Evolutionary conservation across 2,113 vertebrate genomes (phyloP), one percentile per base, ranked within the genome.

Genomic region (Gopherus evgoodei): DNA sequence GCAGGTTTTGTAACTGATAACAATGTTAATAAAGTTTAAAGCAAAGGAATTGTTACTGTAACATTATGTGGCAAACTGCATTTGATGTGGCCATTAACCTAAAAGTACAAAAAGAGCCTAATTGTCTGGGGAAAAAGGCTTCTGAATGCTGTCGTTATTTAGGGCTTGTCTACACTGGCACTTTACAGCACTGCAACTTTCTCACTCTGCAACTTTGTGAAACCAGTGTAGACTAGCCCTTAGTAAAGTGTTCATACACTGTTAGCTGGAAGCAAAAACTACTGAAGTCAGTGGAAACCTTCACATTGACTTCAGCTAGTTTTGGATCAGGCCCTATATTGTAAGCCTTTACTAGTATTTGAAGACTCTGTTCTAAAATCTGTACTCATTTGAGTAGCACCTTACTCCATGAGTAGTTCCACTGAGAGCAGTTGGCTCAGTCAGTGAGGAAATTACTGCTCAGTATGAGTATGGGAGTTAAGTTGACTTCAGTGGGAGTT

Each of bases 51-150:
- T 80, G 79, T 76, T 56, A 87, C 54, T 3, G 50, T 59, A 44
- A 11, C 2, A 35, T 29, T 4, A 38, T 0, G 1, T 1, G 16
- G 49, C 9, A 2, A 38, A 12, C 47, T 35, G 10, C 3, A 6
- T 27, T 24, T 11, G 6, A 14, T 65, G 54, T 79, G 16, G 59
- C 7, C 11, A 78, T 47, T 57, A 5, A 0, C 13, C 44, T 50
- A 42, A 81, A n/a, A 52, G 49, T 38, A 21, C n/a, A 38, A 90
- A 42, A 16, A 16, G 24, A 1, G 0, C 42, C 12, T 10, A 83
- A 31, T 54, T 49, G 47, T 49, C 50, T 5, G 19, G 4, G 1
- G 14, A 7, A 69, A 27, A n/a, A 31, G 90, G 19, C 42, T 72
- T 91, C 3, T 42, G 75, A 89, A 47, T 22, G 8, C 47, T 47